Conservation (phyloP, 2,113 vertebrate genomes). For the Rhineura floridana region DNA sequence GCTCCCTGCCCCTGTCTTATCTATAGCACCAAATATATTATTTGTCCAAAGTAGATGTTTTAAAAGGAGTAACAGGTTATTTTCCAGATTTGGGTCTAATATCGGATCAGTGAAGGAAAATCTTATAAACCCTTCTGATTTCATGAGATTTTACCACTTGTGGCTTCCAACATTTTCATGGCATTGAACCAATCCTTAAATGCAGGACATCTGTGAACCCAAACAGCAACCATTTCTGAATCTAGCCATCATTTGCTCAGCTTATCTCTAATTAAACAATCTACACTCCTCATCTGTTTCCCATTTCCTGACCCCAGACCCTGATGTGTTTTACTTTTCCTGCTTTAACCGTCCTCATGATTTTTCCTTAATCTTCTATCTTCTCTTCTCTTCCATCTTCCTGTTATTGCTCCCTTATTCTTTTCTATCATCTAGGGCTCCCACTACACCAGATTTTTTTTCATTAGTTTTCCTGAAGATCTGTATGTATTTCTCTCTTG, state of each 20-base stretch:
- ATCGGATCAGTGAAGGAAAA: background rate
- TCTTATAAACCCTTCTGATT: background rate
- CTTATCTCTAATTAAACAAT: conserved; percentile 12
- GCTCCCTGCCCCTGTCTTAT: background rate
- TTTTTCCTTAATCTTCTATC: background rate
- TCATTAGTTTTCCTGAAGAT: background rate
- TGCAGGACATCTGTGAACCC: background rate
- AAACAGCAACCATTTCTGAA: conserved; percentile 15
- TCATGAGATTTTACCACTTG: conserved; percentile 18
- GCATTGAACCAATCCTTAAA: conserved; percentile 1
- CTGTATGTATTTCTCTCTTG: background rate
- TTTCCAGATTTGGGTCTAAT: background rate
- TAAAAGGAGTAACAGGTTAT: background rate
- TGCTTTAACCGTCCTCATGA: background rate
- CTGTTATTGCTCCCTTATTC: background rate
- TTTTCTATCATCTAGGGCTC: background rate
- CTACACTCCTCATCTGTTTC: background rate
- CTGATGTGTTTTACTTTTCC: background rate
- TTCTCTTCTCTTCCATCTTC: background rate
- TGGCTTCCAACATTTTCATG: conserved; percentile 8
- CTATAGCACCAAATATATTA: background rate
- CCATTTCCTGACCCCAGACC: background rate
- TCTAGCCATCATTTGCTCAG: background rate
- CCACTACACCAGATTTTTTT: background rate
- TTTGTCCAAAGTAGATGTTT: background rate